Evolutionary conservation across 2,888 invertebrate genomes (phyloP).

Genomic region (Bibio marci): DNA sequence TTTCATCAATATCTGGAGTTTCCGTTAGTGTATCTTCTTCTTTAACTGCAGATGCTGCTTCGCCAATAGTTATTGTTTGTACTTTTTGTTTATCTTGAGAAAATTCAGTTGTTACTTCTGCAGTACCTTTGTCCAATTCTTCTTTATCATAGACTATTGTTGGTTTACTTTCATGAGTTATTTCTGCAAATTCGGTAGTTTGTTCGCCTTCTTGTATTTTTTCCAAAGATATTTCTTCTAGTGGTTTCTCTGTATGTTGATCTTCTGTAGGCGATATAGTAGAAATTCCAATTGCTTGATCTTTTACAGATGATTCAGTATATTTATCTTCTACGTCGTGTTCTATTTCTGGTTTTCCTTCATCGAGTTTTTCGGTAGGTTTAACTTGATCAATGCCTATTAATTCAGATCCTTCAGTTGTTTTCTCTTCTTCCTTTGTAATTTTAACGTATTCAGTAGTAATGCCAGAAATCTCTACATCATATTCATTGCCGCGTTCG

Average conservation of each 20-base stretch:
- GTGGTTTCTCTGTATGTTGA: not conserved
- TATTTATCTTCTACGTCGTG: not conserved
- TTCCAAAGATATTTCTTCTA: too few species aligned
- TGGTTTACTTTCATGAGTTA: too few species aligned
- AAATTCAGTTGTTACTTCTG: too few species aligned
- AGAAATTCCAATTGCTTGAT: not conserved
- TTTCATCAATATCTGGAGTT: not conserved
- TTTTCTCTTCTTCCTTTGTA: not conserved
- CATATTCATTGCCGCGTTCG: too few species aligned
- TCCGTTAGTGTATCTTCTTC: conserved; percentile 15
- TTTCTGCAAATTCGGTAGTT: too few species aligned
- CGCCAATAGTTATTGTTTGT: too few species aligned
- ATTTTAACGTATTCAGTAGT: not conserved
- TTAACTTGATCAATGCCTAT: not conserved
- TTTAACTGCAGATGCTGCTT: conserved; percentile 1
- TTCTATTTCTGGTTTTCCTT: not conserved
- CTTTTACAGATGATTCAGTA: not conserved
- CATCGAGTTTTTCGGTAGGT: not conserved
- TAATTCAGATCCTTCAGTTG: not conserved
- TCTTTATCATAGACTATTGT: too few species aligned
- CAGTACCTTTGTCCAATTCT: too few species aligned
- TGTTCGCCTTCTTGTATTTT: too few species aligned
- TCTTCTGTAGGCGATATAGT: not conserved
- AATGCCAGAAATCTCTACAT: too few species aligned
- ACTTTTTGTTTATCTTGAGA: too few species aligned